Evolutionary conservation across 2,888 invertebrate genomes (phyloP), one percentile per base, ranked within the genome.

Genomic region (Heteromurus nitidus): DNA sequence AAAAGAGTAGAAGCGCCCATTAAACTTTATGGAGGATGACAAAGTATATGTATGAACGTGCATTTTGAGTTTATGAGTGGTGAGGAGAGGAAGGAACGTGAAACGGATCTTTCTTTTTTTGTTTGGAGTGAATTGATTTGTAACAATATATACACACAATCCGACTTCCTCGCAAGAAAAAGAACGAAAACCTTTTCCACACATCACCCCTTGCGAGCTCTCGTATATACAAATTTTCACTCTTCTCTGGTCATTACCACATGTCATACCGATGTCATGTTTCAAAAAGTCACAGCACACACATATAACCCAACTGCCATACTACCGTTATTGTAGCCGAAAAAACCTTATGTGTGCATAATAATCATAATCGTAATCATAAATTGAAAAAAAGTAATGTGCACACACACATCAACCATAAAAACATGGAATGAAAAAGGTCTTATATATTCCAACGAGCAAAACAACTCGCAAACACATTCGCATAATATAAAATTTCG

Each of bases 341-440:
- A 30, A 16, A 28, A 60, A 31, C 31, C 30, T 28, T 36, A 53
- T 65, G 55, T 60, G 42, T 69, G 76, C 70, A 58, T 72, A 80
- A 79, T 79, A 79, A 79, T 79, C 79, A 79, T 79, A 79, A 79
- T 64, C 62, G 79, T 79, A 72, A 79, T 79, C 79, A 79, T 79
- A 79, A 79, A 79, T 79, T 79, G 79, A 55, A 68, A 77, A 75
- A 67, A 36, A 18, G 22, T 67, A 26, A 18, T 55, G 31, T 75
- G 64, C 74, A 74, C 74, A 20, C 62, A 47, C 31, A 36, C 26
- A 28, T 20, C 64, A 16, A 26, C 26, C 77, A 69, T 77, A 62
- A 69, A 77, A 77, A 73, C 53, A 70, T 30, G 47, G 18, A 30
- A 18, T 26, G 53, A 76, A 68, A 65, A 65, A 65, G 36, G 65